phyloP scores from a whole-genome alignment of 1,140 invertebrate genomes.

The Schlechtendalia chinensis region DNA sequence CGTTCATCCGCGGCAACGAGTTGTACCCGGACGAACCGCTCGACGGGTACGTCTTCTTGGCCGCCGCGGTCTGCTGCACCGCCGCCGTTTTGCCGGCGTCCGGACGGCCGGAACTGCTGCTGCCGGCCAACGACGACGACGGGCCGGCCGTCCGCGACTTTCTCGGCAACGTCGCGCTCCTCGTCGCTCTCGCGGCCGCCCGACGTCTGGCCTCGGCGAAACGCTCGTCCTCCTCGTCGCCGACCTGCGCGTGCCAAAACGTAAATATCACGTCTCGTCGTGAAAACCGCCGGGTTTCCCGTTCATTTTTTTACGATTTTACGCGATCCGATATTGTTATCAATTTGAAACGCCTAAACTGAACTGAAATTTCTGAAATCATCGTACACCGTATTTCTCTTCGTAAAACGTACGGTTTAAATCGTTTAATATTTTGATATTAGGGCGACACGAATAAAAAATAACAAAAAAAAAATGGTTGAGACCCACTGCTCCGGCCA shows the following conservation, averaged over 20 bases:
- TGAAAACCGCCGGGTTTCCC: too few relatives aligned
- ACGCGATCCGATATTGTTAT: too few relatives aligned
- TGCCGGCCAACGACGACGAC: slow-evolving; percentile 41
- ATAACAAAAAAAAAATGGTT: too few relatives aligned
- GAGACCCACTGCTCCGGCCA: too few relatives aligned
- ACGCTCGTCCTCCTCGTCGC: not conserved
- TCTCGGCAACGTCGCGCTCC: slow-evolving; percentile 51
- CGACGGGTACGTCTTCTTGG: slow-evolving; percentile 52
- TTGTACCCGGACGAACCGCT: slow-evolving; percentile 55
- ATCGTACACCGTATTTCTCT: too few relatives aligned
- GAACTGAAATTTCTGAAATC: too few relatives aligned
- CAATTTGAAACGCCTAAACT: too few relatives aligned
- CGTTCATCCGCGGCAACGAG: slow-evolving; percentile 53
- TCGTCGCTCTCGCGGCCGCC: slow-evolving; percentile 34
- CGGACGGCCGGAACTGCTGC: not conserved
- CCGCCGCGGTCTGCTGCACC: not conserved
- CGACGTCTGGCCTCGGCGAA: slow-evolving; percentile 1
- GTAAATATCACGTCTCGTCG: too few relatives aligned
- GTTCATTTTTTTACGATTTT: too few relatives aligned
- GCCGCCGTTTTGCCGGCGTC: not conserved
- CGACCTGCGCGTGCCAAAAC: not conserved
- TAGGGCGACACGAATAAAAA: too few relatives aligned
- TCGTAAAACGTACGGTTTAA: too few relatives aligned
- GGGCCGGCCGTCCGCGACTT: slow-evolving; percentile 25
- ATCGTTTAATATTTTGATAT: too few relatives aligned